Conservation (phyloP, 2,113 vertebrate species). For the Chaetodon auriga region DNA sequence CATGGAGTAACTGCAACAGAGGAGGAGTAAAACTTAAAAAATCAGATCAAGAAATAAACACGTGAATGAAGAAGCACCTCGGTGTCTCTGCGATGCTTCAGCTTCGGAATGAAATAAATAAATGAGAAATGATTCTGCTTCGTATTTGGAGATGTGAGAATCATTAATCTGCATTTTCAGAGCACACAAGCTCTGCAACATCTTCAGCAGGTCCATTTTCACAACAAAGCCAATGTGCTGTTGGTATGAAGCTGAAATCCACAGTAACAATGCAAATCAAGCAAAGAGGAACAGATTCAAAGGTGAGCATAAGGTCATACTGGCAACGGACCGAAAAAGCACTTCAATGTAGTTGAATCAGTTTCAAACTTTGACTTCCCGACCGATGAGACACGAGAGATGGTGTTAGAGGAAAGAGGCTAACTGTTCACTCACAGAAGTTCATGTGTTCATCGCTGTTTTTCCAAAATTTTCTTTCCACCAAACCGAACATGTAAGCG, state of each 20-base stretch:
- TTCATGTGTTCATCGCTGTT: slow-evolving; percentile 17
- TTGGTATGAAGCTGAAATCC: slow-evolving; percentile 34
- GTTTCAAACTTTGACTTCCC: slow-evolving; percentile 39
- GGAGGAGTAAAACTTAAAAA: slow-evolving; percentile 19
- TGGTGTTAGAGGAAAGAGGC: slow-evolving; percentile 31
- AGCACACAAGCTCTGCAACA: slow-evolving; percentile 38
- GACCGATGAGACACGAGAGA: slow-evolving; percentile 39
- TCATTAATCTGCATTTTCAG: slow-evolving; percentile 47
- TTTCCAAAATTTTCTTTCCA: slow-evolving; percentile 15
- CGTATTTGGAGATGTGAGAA: slow-evolving; percentile 36
- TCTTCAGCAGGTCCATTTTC: slow-evolving; percentile 60
- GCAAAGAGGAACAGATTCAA: slow-evolving; percentile 48
- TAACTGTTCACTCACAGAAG: slow-evolving; percentile 19
- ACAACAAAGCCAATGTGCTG: slow-evolving; percentile 47
- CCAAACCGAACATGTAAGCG: slow-evolving; percentile 4
- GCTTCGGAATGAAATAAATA: slow-evolving; percentile 33
- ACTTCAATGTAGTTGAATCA: slow-evolving; percentile 55
- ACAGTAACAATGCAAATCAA: slow-evolving; percentile 41
- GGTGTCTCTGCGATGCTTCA: slow-evolving; percentile 27
- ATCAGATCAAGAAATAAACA: slow-evolving; percentile 28
- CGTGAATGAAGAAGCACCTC: slow-evolving; percentile 26
- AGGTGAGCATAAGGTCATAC: slow-evolving; percentile 63
- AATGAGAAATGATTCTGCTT: slow-evolving; percentile 22
- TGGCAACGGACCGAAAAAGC: slow-evolving; percentile 65
- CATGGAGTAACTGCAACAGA: slow-evolving; percentile 39